Evolutionary conservation across 92 coral and sea anemone species (phyloP).

Genomic region (Phenganax stokvisi): DNA sequence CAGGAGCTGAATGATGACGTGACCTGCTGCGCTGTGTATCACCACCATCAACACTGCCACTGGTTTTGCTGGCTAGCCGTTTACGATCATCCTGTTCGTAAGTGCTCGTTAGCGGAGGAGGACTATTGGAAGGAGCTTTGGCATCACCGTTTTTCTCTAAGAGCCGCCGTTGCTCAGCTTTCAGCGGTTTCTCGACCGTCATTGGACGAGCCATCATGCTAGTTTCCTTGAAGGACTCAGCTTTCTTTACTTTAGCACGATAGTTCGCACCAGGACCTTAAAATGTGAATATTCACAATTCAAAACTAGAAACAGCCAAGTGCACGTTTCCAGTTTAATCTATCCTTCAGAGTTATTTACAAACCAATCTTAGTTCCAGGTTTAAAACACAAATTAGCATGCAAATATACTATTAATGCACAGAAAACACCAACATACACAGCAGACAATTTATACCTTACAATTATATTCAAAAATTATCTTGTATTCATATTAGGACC

Average conservation of each 20-base stretch:
- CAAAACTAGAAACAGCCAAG: not conserved
- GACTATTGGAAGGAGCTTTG: slow-evolving; percentile 9
- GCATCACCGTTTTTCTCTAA: slow-evolving; percentile 7
- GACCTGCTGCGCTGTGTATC: slow-evolving; percentile 6
- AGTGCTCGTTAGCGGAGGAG: slow-evolving; percentile 5
- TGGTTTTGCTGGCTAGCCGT: slow-evolving; percentile 49
- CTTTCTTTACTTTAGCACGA: slow-evolving; percentile 65
- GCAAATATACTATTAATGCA: too few species aligned
- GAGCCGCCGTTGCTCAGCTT: slow-evolving; percentile 19
- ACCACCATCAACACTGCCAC: slow-evolving; percentile 34
- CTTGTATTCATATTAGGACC: too few species aligned
- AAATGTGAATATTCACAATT: not conserved
- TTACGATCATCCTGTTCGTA: slow-evolving; percentile 19
- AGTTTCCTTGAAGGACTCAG: slow-evolving; percentile 90
- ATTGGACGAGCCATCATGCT: slow-evolving; percentile 57
- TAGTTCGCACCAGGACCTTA: slow-evolving; percentile 84
- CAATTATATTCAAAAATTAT: too few species aligned
- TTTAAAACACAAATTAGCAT: too few species aligned
- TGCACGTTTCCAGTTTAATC: too few species aligned
- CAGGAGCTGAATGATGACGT: slow-evolving; percentile 12
- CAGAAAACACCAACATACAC: not conserved
- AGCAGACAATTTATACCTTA: not conserved
- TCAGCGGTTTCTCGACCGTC: slow-evolving; percentile 33
- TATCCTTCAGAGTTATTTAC: not conserved
- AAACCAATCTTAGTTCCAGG: too few species aligned